Percentiles rank a stretch among this genome's conserved stretches.
Evolutionary conservation across 2,797 vertebrate species (phyloP).

Genomic region (Pteronotus mesoamericanus): DNA sequence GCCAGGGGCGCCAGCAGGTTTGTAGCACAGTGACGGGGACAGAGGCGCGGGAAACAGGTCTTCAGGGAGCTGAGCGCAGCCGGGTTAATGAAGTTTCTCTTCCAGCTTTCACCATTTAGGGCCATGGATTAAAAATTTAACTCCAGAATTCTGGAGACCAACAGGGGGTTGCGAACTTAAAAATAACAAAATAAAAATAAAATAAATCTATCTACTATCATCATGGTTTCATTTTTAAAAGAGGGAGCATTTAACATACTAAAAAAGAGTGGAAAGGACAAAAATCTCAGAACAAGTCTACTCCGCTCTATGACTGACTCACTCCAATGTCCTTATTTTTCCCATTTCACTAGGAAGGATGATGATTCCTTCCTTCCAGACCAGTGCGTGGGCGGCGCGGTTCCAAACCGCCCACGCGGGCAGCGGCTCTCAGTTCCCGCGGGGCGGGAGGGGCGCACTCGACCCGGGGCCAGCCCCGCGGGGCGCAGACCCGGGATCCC

Average conservation of each 20-base stretch:
- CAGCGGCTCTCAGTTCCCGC: not conserved
- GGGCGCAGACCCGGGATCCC: not conserved
- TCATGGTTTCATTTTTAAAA: not conserved
- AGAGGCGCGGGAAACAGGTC: not conserved
- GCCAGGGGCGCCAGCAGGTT: too few relatives aligned
- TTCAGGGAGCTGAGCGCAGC: not conserved
- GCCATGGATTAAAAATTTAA: not conserved
- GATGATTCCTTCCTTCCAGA: not conserved
- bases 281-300: not conserved
- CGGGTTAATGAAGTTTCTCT: slow-evolving; percentile 1
- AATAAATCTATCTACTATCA: not conserved
- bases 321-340: not conserved
- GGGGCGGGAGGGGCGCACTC: not conserved
- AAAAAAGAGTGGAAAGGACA: not conserved
- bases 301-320: not conserved
- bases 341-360: not conserved
- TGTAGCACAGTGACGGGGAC: not conserved
- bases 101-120: not conserved
- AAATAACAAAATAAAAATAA: not conserved
- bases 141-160: slow-evolving; percentile 18
- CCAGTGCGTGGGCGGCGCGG: slow-evolving; percentile 21
- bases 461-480: rapidly evolving
- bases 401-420: slow-evolving; percentile 40
- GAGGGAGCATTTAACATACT: not conserved
- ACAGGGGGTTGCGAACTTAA: not conserved